Evolutionary conservation across 37 sponge, comb jelly and placozoan genomes (phyloP).

Genomic region (Corticium candelabrum): DNA sequence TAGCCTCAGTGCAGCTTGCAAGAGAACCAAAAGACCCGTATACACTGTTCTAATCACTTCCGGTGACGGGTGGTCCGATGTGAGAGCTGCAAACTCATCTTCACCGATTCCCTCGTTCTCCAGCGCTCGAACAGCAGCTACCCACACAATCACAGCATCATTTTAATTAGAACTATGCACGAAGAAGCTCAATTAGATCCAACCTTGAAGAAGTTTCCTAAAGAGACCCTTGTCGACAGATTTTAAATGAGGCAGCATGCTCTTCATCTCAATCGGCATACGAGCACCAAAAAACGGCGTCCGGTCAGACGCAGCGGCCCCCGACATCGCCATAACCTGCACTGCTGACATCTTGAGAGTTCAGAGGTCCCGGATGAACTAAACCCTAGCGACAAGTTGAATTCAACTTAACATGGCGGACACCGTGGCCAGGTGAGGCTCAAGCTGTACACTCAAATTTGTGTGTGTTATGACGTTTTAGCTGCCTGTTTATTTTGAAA

Average conservation of each 20-base stretch:
- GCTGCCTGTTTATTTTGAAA: no score
- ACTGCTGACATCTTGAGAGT: slow-evolving; percentile 39
- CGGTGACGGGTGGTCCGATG: slow-evolving; percentile 21
- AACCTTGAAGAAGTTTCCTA: slow-evolving; percentile 54
- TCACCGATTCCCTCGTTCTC: slow-evolving; percentile 39
- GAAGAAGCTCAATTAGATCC: no score
- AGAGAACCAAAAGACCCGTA: slow-evolving; percentile 35
- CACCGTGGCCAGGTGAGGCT: no score
- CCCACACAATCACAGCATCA: no score
- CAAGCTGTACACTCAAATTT: no score
- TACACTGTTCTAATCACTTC: slow-evolving; percentile 46
- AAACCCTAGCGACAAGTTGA: no score
- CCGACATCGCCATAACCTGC: slow-evolving; percentile 60
- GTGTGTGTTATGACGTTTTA: no score
- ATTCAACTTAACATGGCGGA: no score
- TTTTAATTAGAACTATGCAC: background rate
- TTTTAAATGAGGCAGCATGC: slow-evolving; percentile 34
- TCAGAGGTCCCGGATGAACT: no score
- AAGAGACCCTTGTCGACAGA: slow-evolving; percentile 30
- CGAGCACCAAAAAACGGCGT: slow-evolving; percentile 70
- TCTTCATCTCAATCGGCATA: slow-evolving; percentile 61
- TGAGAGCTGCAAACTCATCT: slow-evolving; percentile 26
- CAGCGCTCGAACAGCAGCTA: slow-evolving; percentile 51
- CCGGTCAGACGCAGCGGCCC: slow-evolving; percentile 41
- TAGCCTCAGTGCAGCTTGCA: slow-evolving; percentile 40